phyloP scores from a whole-genome alignment of 2,888 invertebrate species.

The Protonemura montana region DNA sequence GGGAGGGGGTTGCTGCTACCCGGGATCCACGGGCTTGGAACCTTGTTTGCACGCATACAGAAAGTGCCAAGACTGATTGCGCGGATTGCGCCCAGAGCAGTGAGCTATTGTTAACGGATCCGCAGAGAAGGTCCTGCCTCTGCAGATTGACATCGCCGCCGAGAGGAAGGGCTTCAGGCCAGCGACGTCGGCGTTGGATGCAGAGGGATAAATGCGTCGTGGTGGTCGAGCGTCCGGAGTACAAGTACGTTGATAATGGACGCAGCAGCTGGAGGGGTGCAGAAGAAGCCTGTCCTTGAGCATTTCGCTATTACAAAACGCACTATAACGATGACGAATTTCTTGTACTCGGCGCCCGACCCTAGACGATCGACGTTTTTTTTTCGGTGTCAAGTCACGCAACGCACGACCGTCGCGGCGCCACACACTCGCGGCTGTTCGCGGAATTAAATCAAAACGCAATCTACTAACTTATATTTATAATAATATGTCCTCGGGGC shows the following conservation, averaged over 20 bases:
- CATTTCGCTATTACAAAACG: no score
- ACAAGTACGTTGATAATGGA: background rate
- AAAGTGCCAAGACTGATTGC: constrained; percentile 22
- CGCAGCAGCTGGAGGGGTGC: background rate
- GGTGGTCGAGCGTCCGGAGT: background rate
- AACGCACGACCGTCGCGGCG: background rate
- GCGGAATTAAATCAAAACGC: constrained; percentile 30
- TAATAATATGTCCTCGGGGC: constrained; percentile 32
- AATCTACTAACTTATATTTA: constrained; percentile 29
- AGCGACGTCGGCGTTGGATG: background rate
- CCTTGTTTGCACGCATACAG: constrained; percentile 23
- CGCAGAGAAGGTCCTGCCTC: background rate
- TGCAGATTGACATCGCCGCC: background rate
- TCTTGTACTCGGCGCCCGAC: background rate
- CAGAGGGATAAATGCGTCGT: background rate
- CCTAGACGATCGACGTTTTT: background rate
- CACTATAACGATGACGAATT: no score
- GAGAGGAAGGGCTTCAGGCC: background rate
- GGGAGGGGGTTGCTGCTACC: background rate
- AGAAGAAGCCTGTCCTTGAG: no score
- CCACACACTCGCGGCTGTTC: background rate
- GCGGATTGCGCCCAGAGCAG: background rate
- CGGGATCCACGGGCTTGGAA: background rate
- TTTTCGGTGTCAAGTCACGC: background rate
- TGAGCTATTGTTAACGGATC: constrained; percentile 30